Percentiles rank a stretch among this genome's conserved stretches.
These are phyloP conservation scores for Caracal caracal DNA, from an alignment of 2,113 vertebrate genomes.

Conservation along the genomic window DNA sequence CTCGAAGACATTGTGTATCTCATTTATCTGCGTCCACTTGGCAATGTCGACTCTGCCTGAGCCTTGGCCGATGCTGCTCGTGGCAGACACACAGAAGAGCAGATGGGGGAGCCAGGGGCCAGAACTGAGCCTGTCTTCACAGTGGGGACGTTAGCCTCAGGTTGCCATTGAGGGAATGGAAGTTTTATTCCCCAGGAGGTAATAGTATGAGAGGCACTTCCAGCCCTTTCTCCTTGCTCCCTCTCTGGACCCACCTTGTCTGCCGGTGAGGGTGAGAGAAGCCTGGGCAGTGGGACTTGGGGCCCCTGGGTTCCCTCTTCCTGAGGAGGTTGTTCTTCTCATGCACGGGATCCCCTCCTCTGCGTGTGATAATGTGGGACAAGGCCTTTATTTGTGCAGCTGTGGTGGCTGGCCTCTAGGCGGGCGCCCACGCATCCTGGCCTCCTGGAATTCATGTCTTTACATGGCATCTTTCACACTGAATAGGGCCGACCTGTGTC, in stretches of 20 bases:
- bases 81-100: neutral
- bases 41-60: neutral
- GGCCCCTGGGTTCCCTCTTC: neutral
- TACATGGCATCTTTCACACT: neutral
- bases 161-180: neutral
- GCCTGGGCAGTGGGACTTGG: neutral
- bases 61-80: neutral
- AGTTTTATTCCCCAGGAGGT: too few species aligned
- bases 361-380: neutral
- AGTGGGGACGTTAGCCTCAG: neutral
- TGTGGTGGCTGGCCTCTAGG: neutral
- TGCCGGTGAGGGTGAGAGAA: neutral
- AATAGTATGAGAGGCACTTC: neutral
- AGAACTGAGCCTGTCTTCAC: neutral
- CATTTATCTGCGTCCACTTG: neutral
- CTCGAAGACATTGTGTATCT: neutral
- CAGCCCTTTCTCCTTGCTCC: neutral
- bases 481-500: neutral
- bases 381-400: neutral
- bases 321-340: neutral
- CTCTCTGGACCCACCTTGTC: neutral
- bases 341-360: neutral
- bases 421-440: accelerated
- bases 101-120: neutral
- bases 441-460: neutral